Base-by-base conservation (phyloP, 2,888 invertebrate genomes). In the Monoplex corrugatus region DNA sequence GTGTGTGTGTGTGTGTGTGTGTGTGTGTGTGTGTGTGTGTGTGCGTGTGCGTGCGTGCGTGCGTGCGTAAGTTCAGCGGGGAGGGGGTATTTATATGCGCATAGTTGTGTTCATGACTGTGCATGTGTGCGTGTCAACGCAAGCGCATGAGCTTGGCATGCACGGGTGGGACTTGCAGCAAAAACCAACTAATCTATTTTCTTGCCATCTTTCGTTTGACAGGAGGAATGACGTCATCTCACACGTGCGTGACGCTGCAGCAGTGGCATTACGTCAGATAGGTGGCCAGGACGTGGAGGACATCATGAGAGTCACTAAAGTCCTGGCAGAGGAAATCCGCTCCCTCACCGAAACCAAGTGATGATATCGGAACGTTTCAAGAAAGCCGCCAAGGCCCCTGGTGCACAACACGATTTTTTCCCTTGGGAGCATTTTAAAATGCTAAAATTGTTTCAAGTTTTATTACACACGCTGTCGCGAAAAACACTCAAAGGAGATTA, bases 161-260 rank as follows among this genome's bases (percentile, higher is more conserved):
- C n/a, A n/a, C n/a, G n/a, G n/a, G n/a, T n/a, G n/a, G n/a, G n/a
- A n/a, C n/a, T n/a, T n/a, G n/a, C n/a, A n/a, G n/a, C n/a, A n/a
- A n/a, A n/a, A n/a, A n/a, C n/a, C n/a, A n/a, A 50, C 19, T 50
- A 50, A 13, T 50, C 8, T 50, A 13, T 13, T 50, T 50, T 5
- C 3, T 78, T 78, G 19, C 23, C 19, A 8, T 43, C 23, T 43
- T 40, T 80, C 23, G 3, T 40, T 43, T 6, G 23, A 16, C 92
- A 95, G 95, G 95, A 85, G 95, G 75, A 95, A 95, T 91, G 95
- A 95, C 91, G 93, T 93, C 87, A 94, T 94, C 19, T 94, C 94
- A 1, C 91, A 91, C 85, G 95, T 95, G 40, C 89, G 95, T 50
- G 94, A 94, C 10, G 94, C 94, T 16, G 94, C 94, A 3, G 92